Conservation (phyloP, 2,888 invertebrate species). For the Amitus sp. region DNA sequence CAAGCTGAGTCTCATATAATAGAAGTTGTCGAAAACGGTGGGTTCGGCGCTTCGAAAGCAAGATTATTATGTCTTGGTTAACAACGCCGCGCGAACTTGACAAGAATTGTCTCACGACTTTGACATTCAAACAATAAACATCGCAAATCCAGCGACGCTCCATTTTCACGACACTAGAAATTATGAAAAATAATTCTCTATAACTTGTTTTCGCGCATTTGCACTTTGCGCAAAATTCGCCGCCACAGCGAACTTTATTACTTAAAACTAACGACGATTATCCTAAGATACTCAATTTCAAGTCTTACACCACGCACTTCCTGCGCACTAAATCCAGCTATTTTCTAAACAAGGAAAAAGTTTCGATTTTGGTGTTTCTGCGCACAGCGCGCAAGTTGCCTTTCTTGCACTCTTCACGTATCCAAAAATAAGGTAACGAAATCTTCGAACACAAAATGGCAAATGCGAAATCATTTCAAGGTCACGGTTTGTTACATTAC, state of each 20-base stretch:
- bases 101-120: slow-evolving; percentile 26
- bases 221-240: slow-evolving; percentile 47
- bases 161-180: slow-evolving; percentile 38
- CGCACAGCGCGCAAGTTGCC: no score
- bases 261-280: slow-evolving; percentile 27
- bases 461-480: slow-evolving; percentile 2
- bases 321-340: slow-evolving; percentile 4
- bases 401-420: no score
- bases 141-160: slow-evolving; percentile 26
- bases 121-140: slow-evolving; percentile 16
- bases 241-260: slow-evolving; percentile 28
- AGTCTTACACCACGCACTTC: slow-evolving; percentile 11
- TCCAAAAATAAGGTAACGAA: no score
- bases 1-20: slow-evolving; percentile 35
- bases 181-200: slow-evolving; percentile 55
- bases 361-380: no score
- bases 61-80: slow-evolving; percentile 43
- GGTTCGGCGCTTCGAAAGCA: slow-evolving; percentile 46
- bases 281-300: slow-evolving; percentile 10
- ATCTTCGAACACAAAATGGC: slow-evolving; percentile 7
- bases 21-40: slow-evolving; percentile 38
- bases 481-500: no score
- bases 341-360: slow-evolving; percentile 12
- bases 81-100: slow-evolving; percentile 33
- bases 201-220: slow-evolving; percentile 48